phyloP scores from a whole-genome alignment of 2,888 invertebrate genomes.

The Drosophila nr. perissopoda region DNA sequence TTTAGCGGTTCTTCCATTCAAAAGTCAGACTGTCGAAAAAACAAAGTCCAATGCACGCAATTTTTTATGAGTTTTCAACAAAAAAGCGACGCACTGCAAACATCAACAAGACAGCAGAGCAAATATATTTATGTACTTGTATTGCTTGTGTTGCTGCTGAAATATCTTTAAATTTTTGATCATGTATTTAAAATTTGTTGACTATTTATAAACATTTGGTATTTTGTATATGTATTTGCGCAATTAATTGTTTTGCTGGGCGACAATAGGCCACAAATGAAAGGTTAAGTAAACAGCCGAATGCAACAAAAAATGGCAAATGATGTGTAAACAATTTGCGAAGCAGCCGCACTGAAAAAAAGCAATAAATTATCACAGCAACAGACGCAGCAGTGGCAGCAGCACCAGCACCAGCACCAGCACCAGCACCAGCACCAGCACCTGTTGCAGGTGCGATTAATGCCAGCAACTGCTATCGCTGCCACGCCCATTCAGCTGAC shows the following conservation, averaged over 20 bases:
- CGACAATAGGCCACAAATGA: slow-evolving; percentile 32
- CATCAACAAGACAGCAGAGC: slow-evolving; percentile 47
- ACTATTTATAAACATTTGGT: slow-evolving; percentile 66
- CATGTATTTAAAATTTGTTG: slow-evolving; percentile 58
- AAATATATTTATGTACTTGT: slow-evolving; percentile 20
- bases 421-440: slow-evolving; percentile 31
- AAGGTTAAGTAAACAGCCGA: slow-evolving; percentile 23
- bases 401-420: not conserved
- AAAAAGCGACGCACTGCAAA: slow-evolving; percentile 48
- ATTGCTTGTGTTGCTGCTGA: slow-evolving; percentile 41
- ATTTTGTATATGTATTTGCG: slow-evolving; percentile 22
- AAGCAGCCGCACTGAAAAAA: slow-evolving; percentile 10
- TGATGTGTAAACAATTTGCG: slow-evolving; percentile 44
- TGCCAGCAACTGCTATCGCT: slow-evolving; percentile 12
- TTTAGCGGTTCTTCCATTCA: slow-evolving; percentile 31
- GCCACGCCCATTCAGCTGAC: slow-evolving; percentile 17
- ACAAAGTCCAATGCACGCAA: slow-evolving; percentile 72
- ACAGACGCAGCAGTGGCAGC: slow-evolving; percentile 11
- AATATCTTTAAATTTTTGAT: slow-evolving; percentile 67
- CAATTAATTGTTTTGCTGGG: slow-evolving; percentile 17
- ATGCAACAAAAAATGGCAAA: slow-evolving; percentile 17
- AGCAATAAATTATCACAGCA: slow-evolving; percentile 10
- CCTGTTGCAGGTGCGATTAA: slow-evolving; percentile 57
- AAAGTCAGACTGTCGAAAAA: not conserved
- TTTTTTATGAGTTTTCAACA: slow-evolving; percentile 58